Evolutionary conservation across 2,797 vertebrate species (phyloP), one percentile per base, ranked within the genome.

Genomic region (Epinephelus coioides): DNA sequence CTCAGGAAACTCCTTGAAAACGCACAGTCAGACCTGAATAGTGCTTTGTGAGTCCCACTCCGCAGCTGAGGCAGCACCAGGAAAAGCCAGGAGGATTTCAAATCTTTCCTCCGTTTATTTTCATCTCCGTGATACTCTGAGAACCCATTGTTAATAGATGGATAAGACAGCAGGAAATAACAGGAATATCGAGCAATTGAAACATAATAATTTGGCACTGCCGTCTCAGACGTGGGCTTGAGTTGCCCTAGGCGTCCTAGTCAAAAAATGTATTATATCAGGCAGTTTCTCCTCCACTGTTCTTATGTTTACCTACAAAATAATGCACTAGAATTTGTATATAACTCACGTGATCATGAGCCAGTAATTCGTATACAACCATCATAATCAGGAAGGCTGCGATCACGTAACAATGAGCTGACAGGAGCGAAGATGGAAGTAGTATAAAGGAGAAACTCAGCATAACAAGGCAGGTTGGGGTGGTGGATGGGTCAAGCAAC

Each of bases 1-100:
- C 86, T 86, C 84, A 88, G 90, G 91, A 93, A 93, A 92, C 89
- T 87, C 88, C 86, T 81, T 79, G 77, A 91, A 94, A 88, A 86
- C 6, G 73, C 90, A 80, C 46, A 75, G 82, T 90, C 91, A 92
- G 89, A 90, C 64, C 76, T 88, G 71, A 84, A 86, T 63, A 44
- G 70, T 23, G 70, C 69, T 90, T 72, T 86, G 68, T 82, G 83
- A 84, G 73, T 74, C 69, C 40, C 47, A 61, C 73, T 6, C 75
- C 50, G 23, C 40, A 78, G 78, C 82, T 84, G 82, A 90, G 63
- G 79, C 78, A 90, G 85, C 80, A 88, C 56, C 66, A 82, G 82
- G 82, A 84, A 82, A 82, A 81, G 78, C 69, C 70, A 61, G n/a
- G 14, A 84, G 78, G 69, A 81, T 87, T 88, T 89, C 60, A 78